Evolutionary conservation across 2,888 invertebrate genomes (phyloP), one percentile per base, ranked within the genome.

Genomic region (Pseudolycoriella hygida): DNA sequence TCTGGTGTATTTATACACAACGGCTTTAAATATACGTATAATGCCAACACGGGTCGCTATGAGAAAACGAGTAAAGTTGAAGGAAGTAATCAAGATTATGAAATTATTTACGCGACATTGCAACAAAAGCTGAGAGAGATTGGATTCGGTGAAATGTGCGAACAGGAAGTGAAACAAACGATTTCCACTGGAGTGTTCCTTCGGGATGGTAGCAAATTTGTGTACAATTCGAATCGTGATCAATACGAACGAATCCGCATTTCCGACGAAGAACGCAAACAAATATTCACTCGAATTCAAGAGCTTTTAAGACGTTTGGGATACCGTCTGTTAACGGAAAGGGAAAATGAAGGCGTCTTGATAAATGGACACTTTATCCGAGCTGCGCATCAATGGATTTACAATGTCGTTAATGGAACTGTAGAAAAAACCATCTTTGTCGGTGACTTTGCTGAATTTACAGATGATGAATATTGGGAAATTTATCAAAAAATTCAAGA

Each of bases 1-100:
- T 14, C 25, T 3, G 45, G 45, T 11, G 15, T 17, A 32, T 45
- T 45, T 41, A 32, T 18, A 19, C 41, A 41, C 20, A 41, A 41
- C 40, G 45, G 41, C 5, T 34, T 19, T n/a, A 25, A 45, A 34
- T 45, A 41, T 34, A 20, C 34, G 2, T 45, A 41, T 20, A 40
- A 45, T 20, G 32, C 32, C 10, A 6, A 25, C 3, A 18, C 40
- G 11, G 45, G 45, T 34, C 17, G 30, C 20, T 45, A 34, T 20
- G 34, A 45, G 17, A 30, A 31, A 2, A 19, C 34, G 18, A 19
- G 5, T 8, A 25, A 25, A 25, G 25, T 25, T 6, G 25, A n/a
- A n/a, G n/a, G n/a, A n/a, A n/a, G n/a, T n/a, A n/a, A n/a, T n/a
- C n/a, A n/a, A n/a, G n/a, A 25, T 6, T 25, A 25, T 8, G 25